phyloP scores from a whole-genome alignment of 2,113 vertebrate genomes.

The Aldabrachelys gigantea region DNA sequence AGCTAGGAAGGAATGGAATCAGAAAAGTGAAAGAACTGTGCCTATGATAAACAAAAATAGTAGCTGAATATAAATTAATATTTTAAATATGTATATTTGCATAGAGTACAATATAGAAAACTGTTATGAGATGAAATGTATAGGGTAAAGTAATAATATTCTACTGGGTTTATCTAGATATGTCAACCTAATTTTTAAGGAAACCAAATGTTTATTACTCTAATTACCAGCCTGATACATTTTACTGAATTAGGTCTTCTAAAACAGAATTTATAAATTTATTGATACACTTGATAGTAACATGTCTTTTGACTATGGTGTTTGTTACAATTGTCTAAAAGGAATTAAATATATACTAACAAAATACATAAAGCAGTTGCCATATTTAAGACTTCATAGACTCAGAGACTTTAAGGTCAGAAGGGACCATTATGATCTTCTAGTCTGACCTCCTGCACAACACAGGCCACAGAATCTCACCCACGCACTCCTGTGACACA shows the following conservation, averaged over 20 bases:
- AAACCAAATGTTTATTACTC: not conserved
- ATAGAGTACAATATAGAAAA: not conserved
- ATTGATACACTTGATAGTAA: fast-evolving
- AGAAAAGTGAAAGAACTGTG: not conserved
- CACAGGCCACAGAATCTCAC: no score
- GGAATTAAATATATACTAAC: not conserved
- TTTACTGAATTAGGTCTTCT: not conserved
- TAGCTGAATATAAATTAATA: not conserved
- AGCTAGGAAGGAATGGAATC: not conserved
- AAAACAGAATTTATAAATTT: not conserved
- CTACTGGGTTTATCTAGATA: not conserved
- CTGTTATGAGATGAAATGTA: not conserved
- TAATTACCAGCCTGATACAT: not conserved
- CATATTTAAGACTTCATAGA: not conserved
- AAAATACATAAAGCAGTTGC: not conserved
- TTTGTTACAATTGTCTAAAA: not conserved
- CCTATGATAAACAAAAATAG: not conserved
- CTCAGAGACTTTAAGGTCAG: no score
- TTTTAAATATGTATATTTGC: not conserved
- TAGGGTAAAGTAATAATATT: not conserved
- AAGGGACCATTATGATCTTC: no score
- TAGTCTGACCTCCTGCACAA: no score
- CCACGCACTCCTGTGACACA: no score
- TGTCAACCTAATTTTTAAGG: not conserved
- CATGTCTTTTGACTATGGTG: not conserved